These are phyloP conservation scores for Acleris cristana DNA, from an alignment of 2,888 invertebrate genomes.

Conservation along the genomic window DNA sequence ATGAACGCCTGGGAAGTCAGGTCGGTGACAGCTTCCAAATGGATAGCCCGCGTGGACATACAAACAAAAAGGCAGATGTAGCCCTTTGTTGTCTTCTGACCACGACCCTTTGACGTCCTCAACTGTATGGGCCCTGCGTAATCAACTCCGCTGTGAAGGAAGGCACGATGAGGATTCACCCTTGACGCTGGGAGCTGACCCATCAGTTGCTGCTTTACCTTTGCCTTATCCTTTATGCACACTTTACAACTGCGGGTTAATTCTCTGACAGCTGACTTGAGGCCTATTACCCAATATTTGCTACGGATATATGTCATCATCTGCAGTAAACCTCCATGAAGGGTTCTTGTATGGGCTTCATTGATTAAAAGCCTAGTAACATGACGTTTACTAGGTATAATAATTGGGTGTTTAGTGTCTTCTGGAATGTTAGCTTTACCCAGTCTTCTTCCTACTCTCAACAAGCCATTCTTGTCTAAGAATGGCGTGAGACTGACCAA, in stretches of 20 bases:
- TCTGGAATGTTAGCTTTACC: slow-evolving; percentile 20
- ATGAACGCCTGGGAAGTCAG: slow-evolving; percentile 41
- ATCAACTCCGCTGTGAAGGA: slow-evolving; percentile 11
- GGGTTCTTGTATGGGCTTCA: background rate
- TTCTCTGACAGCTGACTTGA: slow-evolving; percentile 12
- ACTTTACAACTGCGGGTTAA: slow-evolving; percentile 4
- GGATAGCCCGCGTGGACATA: slow-evolving; percentile 41
- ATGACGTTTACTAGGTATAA: too few species aligned
- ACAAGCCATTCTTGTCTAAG: slow-evolving; percentile 24
- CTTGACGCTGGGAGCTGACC: slow-evolving; percentile 14
- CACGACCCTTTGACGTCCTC: slow-evolving; percentile 12
- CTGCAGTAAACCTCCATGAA: slow-evolving; percentile 32
- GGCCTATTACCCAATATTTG: slow-evolving; percentile 18
- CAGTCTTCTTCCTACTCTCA: slow-evolving; percentile 36
- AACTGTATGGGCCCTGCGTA: slow-evolving; percentile 16
- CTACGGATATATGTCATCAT: slow-evolving; percentile 18
- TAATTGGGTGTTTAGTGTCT: too few species aligned
- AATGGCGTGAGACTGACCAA: slow-evolving; percentile 28
- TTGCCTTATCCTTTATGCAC: background rate
- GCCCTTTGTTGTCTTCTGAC: slow-evolving; percentile 10
- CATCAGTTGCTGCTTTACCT: slow-evolving; percentile 7
- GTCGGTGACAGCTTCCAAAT: slow-evolving; percentile 44
- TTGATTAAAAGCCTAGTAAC: too few species aligned
- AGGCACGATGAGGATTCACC: slow-evolving; percentile 2
- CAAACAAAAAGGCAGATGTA: slow-evolving; percentile 30